These are phyloP conservation scores for Lanistes nyassanus DNA, from an alignment of 1,140 invertebrate species.

Conservation along the genomic window DNA sequence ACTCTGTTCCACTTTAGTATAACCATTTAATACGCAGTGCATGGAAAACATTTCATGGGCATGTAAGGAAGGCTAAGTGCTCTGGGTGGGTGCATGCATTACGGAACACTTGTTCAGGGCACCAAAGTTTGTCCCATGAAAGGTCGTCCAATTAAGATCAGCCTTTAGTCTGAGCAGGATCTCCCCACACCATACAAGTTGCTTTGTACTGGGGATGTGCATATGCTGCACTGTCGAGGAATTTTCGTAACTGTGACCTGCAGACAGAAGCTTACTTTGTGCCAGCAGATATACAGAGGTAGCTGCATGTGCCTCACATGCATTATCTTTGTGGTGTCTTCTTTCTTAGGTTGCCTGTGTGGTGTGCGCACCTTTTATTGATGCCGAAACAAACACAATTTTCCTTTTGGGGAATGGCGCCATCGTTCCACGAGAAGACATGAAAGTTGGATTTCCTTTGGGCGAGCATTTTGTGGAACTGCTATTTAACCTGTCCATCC, in stretches of 20 bases:
- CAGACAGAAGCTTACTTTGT: neutral
- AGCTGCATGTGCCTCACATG: neutral
- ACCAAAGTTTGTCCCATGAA: too few species aligned
- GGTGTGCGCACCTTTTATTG: conserved; percentile 63
- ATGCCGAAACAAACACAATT: conserved; percentile 61
- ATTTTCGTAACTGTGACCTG: neutral
- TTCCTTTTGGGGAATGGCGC: conserved; percentile 56
- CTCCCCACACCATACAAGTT: too few species aligned
- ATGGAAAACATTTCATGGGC: too few species aligned
- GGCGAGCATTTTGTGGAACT: conserved; percentile 85
- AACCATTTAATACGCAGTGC: too few species aligned
- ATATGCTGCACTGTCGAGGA: neutral
- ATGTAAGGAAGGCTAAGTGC: too few species aligned
- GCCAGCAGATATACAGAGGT: too few species aligned
- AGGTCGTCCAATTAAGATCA: too few species aligned
- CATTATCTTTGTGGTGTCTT: neutral
- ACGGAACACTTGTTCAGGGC: too few species aligned
- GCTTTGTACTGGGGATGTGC: too few species aligned
- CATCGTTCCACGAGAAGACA: conserved; percentile 59
- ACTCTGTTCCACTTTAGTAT: too few species aligned
- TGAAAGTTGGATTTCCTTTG: conserved; percentile 61
- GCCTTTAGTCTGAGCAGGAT: too few species aligned
- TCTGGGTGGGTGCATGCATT: too few species aligned
- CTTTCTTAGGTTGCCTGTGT: conserved; percentile 64
- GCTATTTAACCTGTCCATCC: conserved; percentile 96